Conservation (phyloP, 1,140 invertebrate genomes). For the Drosophila yakuba region DNA sequence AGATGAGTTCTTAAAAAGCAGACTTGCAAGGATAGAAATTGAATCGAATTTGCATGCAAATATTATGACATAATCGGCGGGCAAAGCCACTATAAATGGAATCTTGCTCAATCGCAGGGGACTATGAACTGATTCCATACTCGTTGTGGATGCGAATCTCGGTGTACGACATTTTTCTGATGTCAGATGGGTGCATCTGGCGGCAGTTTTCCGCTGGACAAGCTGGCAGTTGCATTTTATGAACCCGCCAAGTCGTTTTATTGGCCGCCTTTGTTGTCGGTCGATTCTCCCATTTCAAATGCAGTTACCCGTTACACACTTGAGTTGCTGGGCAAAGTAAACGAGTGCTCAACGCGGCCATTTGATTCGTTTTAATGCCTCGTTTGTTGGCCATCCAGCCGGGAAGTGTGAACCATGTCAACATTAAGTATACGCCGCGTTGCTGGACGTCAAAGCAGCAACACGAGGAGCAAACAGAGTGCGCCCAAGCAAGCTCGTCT, state of each 20-base stretch:
- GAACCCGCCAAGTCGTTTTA: slow-evolving; percentile 38
- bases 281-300: slow-evolving; percentile 3
- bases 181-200: slow-evolving; percentile 33
- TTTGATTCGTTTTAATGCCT: slow-evolving; percentile 38
- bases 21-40: slow-evolving; percentile 13
- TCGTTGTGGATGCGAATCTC: slow-evolving; percentile 10
- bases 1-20: slow-evolving; percentile 39
- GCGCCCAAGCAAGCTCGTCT: slow-evolving; percentile 46
- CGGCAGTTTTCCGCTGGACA: slow-evolving; percentile 25
- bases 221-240: slow-evolving; percentile 32
- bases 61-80: slow-evolving; percentile 50
- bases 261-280: slow-evolving; percentile 21
- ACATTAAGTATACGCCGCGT: slow-evolving; percentile 62
- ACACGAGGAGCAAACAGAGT: slow-evolving; percentile 26
- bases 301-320: slow-evolving; percentile 5
- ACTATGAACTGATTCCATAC: slow-evolving; percentile 31
- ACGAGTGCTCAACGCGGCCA: slow-evolving; percentile 44
- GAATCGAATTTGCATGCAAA: slow-evolving; percentile 40
- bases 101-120: slow-evolving; percentile 29
- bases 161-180: slow-evolving; percentile 1
- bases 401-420: slow-evolving; percentile 31
- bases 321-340: slow-evolving; percentile 24
- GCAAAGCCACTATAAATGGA: slow-evolving; percentile 1
- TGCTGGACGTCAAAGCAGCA: slow-evolving; percentile 31
- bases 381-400: slow-evolving; percentile 26